Conservation (phyloP, 1,140 invertebrate genomes). For the Paramacrobiotus metropolitanus region DNA sequence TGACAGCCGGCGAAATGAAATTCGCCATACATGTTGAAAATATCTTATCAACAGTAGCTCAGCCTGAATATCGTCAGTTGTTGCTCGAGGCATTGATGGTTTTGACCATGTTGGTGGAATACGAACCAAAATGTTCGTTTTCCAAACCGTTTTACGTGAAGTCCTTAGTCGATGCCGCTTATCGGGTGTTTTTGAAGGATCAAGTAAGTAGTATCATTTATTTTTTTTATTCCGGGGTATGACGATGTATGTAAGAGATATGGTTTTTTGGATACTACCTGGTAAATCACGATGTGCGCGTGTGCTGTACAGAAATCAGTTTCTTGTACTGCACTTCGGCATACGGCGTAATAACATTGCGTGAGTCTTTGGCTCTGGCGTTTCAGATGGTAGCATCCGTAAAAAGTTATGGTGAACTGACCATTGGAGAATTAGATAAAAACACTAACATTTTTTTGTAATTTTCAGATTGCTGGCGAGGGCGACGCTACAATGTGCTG, state of each 20-base stretch:
- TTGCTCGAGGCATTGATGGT: constrained; percentile 94
- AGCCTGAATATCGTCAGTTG: constrained; percentile 91
- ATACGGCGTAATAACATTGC: constrained; percentile 1
- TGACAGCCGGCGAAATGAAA: constrained; percentile 94
- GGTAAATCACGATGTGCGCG: background rate
- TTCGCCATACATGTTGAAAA: constrained; percentile 92
- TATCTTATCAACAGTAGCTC: constrained; percentile 84
- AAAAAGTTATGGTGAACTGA: too few relatives aligned
- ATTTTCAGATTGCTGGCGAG: constrained; percentile 43
- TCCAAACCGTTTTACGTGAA: constrained; percentile 48
- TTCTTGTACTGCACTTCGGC: constrained; percentile 1
- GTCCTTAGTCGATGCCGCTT: constrained; percentile 73
- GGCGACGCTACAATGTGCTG: constrained; percentile 78
- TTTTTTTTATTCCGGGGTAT: too few relatives aligned
- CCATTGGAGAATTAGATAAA: background rate
- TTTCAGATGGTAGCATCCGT: too few relatives aligned
- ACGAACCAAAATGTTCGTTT: constrained; percentile 28
- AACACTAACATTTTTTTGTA: constrained; percentile 9
- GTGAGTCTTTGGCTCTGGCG: constrained; percentile 12
- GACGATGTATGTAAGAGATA: background rate
- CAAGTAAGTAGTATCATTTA: too few relatives aligned
- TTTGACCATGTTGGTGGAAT: constrained; percentile 63
- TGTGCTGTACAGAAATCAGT: background rate
- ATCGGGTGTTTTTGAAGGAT: constrained; percentile 80
- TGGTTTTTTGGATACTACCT: background rate